Base-by-base conservation (phyloP, 2,797 vertebrate genomes). In the Brachyalestes nurse region DNA sequence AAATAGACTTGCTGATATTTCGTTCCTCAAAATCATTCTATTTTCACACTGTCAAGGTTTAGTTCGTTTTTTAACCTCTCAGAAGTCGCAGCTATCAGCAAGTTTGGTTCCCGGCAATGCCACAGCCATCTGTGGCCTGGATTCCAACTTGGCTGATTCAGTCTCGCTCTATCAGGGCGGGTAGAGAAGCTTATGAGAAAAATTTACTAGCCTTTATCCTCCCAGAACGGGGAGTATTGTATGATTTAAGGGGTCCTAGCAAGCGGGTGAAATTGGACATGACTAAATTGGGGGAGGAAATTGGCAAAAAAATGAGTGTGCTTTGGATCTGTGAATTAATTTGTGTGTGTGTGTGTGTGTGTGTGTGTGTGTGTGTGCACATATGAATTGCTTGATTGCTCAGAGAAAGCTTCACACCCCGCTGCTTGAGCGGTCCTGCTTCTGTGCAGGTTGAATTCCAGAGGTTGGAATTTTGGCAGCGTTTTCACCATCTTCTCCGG, bases 381-480 rank as follows among this genome's bases (percentile, higher is more conserved):
- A 13, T 16, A 0, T 64, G 25, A 76, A 69, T 51, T 47, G 65
- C 47, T 42, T 49, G 21, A n/a, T 23, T 16, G n/a, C 72, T 82
- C 66, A 76, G 58, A 21, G 60, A 72, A 10, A 21, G 28, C 67
- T 74, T 78, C 2, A 57, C 64, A 76, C 53, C 75, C 66, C 79
- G 55, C 69, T 60, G 45, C 6, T 55, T 73, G 57, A 64, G 28
- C 57, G 57, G 76, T 70, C 40, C 72, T 19, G 66, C 64, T 72
- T 19, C 8, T 58, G 23, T 53, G n/a, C 73, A 57, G 87, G 78
- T 84, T 88, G 60, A 61, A 87, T 83, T 77, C 75, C 77, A 42
- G 47, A 78, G 81, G 74, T 78, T 73, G 74, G 67, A 76, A 89
- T 85, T 79, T 86, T 85, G 78, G 64, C 78, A 79, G 21, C 53